Base-by-base conservation (phyloP, 2,888 invertebrate genomes). In the Habroteleia sp. region DNA sequence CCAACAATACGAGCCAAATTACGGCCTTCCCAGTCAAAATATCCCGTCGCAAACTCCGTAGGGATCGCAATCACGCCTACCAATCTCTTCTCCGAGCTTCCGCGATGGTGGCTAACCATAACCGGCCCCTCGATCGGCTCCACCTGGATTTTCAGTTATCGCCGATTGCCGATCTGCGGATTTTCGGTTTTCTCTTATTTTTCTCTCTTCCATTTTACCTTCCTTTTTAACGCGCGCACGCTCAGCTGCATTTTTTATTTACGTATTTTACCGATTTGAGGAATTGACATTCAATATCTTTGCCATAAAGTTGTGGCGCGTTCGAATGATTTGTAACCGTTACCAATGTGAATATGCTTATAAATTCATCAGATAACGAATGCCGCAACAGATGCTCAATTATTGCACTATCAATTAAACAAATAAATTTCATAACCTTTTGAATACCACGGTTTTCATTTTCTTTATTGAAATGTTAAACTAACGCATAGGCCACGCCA, bases 101-200 rank as follows among this genome's bases (percentile, higher is more conserved):
- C 74, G 63, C 76, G 76, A 72, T 78, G 77, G 76, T 82, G 86
- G 83, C 82, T 79, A 82, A 85, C 86, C 87, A 81, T 86, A 87
- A 85, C 84, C 86, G 83, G 82, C 83, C 68, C 54, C 20, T 58
- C 27, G 20, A 16, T 39, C 44, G 23, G 60, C 56, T 35, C 63
- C 84, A 88, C 87, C 87, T 87, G 87, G 85, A 84, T 86, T 88
- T 87, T 84, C 81, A 84, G 81, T 85, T 88, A 87, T 88, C 87
- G 81, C 68, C 75, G 79, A 85, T 85, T 81, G 74, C 83, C 85
- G 87, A 87, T 88, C 87, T 84, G 83, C 80, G 84, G 84, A 85
- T 87, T 86, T 86, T 84, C 82, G 72, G 41, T 69, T 68, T 41
- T 58, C 77, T 56, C 77, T 78, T 77, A 78, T 77, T 62, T 54